phyloP scores from a whole-genome alignment of 37 sponge, comb jelly and placozoan species.

The Beroe ovata region DNA sequence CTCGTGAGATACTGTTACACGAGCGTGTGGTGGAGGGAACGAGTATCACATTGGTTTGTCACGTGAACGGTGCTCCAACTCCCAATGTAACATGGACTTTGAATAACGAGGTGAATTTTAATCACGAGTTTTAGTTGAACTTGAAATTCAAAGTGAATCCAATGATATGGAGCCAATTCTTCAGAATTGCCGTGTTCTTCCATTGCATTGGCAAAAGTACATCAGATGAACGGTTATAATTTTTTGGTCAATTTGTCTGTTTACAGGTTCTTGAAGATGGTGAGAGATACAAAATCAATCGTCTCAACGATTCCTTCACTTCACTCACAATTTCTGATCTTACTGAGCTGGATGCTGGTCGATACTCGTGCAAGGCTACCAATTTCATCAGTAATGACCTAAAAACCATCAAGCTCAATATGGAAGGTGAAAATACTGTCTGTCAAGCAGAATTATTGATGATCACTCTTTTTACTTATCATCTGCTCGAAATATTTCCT shows the following conservation, averaged over 20 bases:
- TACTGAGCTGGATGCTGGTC: not conserved
- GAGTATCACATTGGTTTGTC: not conserved
- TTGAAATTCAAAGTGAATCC: too few relatives aligned
- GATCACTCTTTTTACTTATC: too few relatives aligned
- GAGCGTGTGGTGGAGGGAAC: not conserved
- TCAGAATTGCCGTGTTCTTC: not conserved
- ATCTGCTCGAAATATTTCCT: too few relatives aligned
- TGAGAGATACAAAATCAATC: slow-evolving; percentile 4
- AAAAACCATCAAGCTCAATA: not conserved
- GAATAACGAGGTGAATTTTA: not conserved
- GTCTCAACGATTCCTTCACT: not conserved
- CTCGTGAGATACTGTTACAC: not conserved
- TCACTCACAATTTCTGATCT: slow-evolving; percentile 28
- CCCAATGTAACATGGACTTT: slow-evolving; percentile 16
- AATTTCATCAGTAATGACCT: slow-evolving; percentile 28
- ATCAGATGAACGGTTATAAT: not conserved
- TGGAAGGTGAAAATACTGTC: not conserved
- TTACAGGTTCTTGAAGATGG: slow-evolving; percentile 1
- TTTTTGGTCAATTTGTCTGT: not conserved
- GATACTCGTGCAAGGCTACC: slow-evolving; percentile 42
- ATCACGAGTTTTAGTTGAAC: too few relatives aligned
- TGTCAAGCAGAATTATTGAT: too few relatives aligned
- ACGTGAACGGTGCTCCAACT: slow-evolving; percentile 1
- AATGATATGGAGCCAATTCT: too few relatives aligned
- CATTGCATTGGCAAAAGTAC: not conserved